These are phyloP conservation scores for Anguilla pacifica DNA, from an alignment of 2,797 vertebrate species.

Conservation along the genomic window DNA sequence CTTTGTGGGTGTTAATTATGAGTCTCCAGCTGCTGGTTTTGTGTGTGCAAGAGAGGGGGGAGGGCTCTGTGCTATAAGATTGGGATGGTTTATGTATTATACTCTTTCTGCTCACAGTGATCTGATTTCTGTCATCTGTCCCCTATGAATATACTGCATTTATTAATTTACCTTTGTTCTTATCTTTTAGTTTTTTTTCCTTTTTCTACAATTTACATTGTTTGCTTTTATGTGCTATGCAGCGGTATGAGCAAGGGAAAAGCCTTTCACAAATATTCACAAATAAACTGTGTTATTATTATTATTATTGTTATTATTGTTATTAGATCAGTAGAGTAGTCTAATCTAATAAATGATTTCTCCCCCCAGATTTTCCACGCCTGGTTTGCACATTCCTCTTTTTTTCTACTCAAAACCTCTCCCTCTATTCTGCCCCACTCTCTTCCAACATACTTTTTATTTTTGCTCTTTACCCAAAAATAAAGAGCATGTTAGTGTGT, in stretches of 20 bases:
- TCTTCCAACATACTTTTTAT: background rate
- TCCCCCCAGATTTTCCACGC: background rate
- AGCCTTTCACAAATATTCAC: background rate
- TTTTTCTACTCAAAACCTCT: background rate
- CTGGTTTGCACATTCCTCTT: background rate
- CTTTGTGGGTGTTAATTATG: background rate
- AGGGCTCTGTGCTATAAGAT: background rate
- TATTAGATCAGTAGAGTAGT: constrained; percentile 3
- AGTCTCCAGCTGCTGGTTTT: background rate
- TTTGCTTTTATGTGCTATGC: too few relatives aligned
- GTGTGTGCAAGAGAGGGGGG: background rate
- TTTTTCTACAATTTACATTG: too few relatives aligned
- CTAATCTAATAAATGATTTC: background rate
- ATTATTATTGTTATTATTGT: background rate
- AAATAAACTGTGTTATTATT: constrained; percentile 1
- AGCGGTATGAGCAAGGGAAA: too few relatives aligned
- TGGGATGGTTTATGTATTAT: background rate
- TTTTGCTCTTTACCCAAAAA: background rate
- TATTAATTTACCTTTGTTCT: too few relatives aligned
- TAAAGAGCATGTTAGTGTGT: background rate
- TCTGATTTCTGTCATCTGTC: background rate
- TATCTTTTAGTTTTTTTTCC: too few relatives aligned
- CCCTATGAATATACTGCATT: background rate
- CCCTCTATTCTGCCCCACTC: constrained; percentile 12
- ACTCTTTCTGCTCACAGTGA: background rate